These are phyloP conservation scores for Desmodus rotundus DNA, from an alignment of 2,113 vertebrate genomes.

Conservation along the genomic window DNA sequence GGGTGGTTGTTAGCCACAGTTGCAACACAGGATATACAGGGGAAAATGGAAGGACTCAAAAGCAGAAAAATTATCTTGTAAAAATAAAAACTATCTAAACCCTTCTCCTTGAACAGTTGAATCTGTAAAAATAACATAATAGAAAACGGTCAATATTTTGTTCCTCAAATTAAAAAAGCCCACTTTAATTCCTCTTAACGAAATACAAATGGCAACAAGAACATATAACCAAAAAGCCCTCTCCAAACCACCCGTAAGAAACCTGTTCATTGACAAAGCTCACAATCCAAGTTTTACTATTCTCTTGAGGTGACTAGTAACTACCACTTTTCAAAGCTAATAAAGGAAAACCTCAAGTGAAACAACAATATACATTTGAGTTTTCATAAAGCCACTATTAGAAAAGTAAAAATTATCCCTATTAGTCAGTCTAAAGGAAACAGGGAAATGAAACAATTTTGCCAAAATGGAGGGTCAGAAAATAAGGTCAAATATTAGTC, in stretches of 20 bases:
- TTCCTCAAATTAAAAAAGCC: neutral
- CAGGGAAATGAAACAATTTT: neutral
- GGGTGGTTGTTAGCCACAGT: neutral
- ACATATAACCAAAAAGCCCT: neutral
- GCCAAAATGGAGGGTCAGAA: neutral
- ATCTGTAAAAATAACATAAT: neutral
- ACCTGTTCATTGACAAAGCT: neutral
- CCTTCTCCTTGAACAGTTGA: neutral
- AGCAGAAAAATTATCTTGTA: neutral
- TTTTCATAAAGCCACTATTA: neutral
- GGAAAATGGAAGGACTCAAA: neutral
- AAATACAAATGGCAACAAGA: neutral
- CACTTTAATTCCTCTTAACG: neutral
- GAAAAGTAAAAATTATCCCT: conserved; percentile 31
- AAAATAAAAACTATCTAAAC: neutral
- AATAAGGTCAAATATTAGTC: neutral
- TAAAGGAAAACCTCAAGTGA: neutral
- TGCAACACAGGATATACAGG: neutral
- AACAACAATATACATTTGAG: neutral
- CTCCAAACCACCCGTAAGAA: neutral
- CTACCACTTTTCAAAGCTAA: neutral
- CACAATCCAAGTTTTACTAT: neutral
- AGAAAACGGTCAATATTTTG: neutral
- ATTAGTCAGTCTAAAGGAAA: neutral
- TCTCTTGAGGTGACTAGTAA: neutral